These are phyloP conservation scores for Herminia tarsipennalis DNA, from an alignment of 2,888 invertebrate species.

Conservation along the genomic window DNA sequence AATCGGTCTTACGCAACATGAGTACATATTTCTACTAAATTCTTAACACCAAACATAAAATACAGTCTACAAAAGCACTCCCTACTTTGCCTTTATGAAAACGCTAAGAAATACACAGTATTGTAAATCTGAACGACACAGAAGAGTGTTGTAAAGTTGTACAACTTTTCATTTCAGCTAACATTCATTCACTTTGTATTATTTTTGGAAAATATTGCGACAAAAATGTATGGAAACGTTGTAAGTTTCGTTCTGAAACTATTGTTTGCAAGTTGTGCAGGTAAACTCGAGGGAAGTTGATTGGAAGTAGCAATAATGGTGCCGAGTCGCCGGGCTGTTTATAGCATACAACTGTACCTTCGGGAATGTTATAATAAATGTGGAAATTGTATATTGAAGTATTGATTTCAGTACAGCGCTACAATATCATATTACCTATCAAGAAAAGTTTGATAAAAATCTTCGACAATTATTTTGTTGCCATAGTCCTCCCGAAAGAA, in stretches of 20 bases:
- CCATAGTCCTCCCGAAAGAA: no score
- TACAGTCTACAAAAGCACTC: conserved; percentile 20
- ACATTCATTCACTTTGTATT: conserved; percentile 29
- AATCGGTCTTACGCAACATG: no score
- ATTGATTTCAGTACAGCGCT: no score
- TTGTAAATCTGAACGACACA: conserved; percentile 29
- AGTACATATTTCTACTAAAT: no score
- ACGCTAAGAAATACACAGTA: conserved; percentile 24
- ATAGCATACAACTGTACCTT: conserved; percentile 5
- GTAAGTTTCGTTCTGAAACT: conserved; percentile 28
- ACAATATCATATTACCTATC: no score
- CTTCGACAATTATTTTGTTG: no score
- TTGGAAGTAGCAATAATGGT: conserved; percentile 34
- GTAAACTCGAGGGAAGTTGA: conserved; percentile 33
- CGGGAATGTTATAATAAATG: conserved; percentile 9
- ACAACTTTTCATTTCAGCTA: conserved; percentile 35
- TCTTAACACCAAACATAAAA: neutral
- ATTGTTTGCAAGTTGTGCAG: conserved; percentile 36
- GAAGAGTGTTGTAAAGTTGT: conserved; percentile 30
- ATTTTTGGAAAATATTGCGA: conserved; percentile 26
- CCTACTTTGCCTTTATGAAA: conserved; percentile 25
- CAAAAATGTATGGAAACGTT: conserved; percentile 23
- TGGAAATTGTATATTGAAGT: neutral
- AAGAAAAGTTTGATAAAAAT: no score
- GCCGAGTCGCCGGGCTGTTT: conserved; percentile 17